A percentile compares a stretch with the other conserved stretches of the same genome.
These are phyloP conservation scores for Platalea minor DNA, from an alignment of 2,797 vertebrate genomes.

Conservation along the genomic window DNA sequence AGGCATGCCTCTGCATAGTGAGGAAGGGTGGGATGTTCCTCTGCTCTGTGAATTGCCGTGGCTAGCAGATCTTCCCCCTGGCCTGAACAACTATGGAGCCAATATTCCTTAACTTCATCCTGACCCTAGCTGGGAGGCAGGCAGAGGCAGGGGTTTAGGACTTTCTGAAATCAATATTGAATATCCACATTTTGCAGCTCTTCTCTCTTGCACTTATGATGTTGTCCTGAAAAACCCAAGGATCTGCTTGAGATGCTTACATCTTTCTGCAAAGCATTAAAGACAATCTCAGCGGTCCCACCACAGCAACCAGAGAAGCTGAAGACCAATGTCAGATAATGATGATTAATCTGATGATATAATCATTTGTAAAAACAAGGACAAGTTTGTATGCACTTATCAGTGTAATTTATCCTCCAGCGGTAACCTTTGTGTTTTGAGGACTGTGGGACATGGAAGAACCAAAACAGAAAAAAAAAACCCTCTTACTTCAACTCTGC, in stretches of 20 bases:
- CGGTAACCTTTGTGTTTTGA: neutral
- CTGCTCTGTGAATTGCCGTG: neutral
- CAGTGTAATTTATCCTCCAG: neutral
- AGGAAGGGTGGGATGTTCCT: neutral
- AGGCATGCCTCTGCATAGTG: neutral
- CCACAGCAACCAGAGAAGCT: neutral
- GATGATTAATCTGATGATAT: neutral
- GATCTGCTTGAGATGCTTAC: neutral
- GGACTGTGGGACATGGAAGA: neutral
- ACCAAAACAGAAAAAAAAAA: accelerated
- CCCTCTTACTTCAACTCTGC: neutral
- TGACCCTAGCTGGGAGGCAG: neutral
- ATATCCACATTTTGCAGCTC: neutral
- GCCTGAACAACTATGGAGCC: neutral
- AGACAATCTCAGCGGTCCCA: neutral
- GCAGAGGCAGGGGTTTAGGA: neutral
- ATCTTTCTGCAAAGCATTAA: neutral
- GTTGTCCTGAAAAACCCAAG: neutral
- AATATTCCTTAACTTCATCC: neutral
- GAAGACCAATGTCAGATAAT: neutral
- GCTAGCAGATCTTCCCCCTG: neutral
- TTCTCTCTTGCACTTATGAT: neutral
- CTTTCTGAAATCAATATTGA: neutral
- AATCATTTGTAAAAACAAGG: neutral
- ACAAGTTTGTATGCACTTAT: neutral